Evolutionary conservation across 2,888 invertebrate species (phyloP).

Genomic region (Drosophila hawaiiensis): DNA sequence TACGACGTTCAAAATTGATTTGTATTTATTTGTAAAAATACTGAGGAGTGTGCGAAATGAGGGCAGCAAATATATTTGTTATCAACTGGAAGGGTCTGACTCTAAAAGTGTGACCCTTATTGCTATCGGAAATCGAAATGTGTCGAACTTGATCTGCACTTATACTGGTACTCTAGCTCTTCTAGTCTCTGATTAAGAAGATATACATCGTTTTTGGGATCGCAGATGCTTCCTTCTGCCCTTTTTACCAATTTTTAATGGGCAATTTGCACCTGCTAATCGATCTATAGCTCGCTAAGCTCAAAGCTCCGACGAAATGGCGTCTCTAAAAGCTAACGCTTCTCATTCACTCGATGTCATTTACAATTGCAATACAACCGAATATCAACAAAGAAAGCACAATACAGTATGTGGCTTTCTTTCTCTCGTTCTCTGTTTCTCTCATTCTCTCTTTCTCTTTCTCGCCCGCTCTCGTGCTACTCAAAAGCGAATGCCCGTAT

Average conservation of each 20-base stretch:
- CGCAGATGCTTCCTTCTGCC: background rate
- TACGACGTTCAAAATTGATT: background rate
- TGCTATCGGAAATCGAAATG: background rate
- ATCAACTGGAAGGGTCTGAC: background rate
- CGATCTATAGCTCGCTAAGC: background rate
- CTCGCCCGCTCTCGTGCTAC: background rate
- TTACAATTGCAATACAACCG: background rate
- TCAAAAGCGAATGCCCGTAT: constrained; percentile 26
- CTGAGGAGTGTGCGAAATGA: too few species aligned
- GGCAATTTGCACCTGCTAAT: background rate
- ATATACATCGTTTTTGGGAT: background rate
- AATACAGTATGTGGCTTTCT: background rate
- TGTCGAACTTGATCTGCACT: background rate
- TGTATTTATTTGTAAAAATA: background rate
- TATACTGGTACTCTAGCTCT: background rate
- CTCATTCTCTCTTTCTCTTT: background rate
- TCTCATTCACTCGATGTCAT: background rate
- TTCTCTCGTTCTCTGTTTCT: background rate
- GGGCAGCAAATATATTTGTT: background rate
- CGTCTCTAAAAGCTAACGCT: background rate
- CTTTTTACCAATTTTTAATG: background rate
- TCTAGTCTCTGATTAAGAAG: background rate
- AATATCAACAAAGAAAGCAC: constrained; percentile 7
- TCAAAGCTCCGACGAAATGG: background rate
- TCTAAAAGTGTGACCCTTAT: background rate